Base-by-base conservation (phyloP, 2,797 vertebrate species). In the Prionace glauca region DNA sequence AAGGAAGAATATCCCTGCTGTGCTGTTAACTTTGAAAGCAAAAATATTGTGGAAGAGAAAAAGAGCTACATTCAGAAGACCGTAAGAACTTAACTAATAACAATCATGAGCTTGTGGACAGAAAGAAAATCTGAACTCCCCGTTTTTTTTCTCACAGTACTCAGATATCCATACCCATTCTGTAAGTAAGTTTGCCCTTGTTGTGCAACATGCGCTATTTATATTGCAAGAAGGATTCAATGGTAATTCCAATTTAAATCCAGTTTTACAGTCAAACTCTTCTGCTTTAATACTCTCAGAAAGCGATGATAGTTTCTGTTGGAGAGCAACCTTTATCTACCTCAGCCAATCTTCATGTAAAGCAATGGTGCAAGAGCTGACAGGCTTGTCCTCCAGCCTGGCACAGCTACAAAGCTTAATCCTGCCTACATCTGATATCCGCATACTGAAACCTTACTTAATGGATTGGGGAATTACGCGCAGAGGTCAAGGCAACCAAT, bases 101-200 rank as follows among this genome's bases (percentile, higher is more conserved):
- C 98, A 98, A 99, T 99, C 98, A 99, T 99, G 98, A 99, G 98
- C 97, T 98, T 96, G 99, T 98, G 99, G 99, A 99, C 98, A 99
- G 99, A 99, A 98, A 98, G 98, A 99, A 97, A 79, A 29, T 65
- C 97, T 97, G 97, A 97, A 97, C 97, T 98, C 97, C 97, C 97
- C 97, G 5, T 65, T 14, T 98, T 97, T 98, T 99, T 99, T 99
- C 99, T 99, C 99, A 99, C 99, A 99, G 98, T 99, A 98, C 99
- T 99, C 99, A 97, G 99, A 98, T 99, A 81, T 79, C 74, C 74
- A 79, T 3, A 98, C 97, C 98, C 97, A 95, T 1, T 69, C 96
- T 97, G 96, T 96, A 96, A 96, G 96, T 96, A 97, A 96, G 96
- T 97, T 97, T 97, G 96, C 0, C 95, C 95, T 96, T 96, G 96